A percentile compares a stretch with the other conserved stretches of the same genome.
Evolutionary conservation across 1,140 invertebrate genomes (phyloP).

Genomic region (Harpegnathos saltator): DNA sequence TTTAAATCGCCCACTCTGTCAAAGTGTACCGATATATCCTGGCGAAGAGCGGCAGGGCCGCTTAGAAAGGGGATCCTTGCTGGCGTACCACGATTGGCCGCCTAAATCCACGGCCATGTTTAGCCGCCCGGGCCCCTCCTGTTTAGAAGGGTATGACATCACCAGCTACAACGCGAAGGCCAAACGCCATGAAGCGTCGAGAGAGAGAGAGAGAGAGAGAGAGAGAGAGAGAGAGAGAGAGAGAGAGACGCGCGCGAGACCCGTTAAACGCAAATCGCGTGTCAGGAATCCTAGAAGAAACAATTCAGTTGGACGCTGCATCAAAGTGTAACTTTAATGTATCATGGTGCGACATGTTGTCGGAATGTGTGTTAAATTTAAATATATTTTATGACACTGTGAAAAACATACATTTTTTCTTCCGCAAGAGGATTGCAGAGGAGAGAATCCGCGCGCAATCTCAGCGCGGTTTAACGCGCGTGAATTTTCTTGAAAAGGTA

Average conservation of each 20-base stretch:
- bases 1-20: conserved; percentile 64
- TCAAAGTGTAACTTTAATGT: too few relatives aligned
- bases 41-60: conserved; percentile 58
- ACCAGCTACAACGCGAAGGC: conserved; percentile 69
- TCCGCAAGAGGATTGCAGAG: too few relatives aligned
- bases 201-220: conserved; percentile 30
- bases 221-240: too few relatives aligned
- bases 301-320: not conserved
- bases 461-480: too few relatives aligned
- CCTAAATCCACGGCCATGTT: conserved; percentile 85
- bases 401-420: too few relatives aligned
- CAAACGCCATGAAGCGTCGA: conserved; percentile 62
- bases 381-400: too few relatives aligned
- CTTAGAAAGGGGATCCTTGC: conserved; percentile 77
- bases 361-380: too few relatives aligned
- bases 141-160: conserved; percentile 86
- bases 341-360: too few relatives aligned
- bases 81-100: conserved; percentile 78
- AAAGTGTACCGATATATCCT: conserved; percentile 73
- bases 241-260: conserved; percentile 30
- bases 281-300: conserved; percentile 12
- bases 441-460: not conserved
- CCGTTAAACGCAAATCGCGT: conserved; percentile 7
- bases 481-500: conserved; percentile 13
- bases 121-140: conserved; percentile 84